Conservation (phyloP, 2,888 invertebrate species). For the Glaucopsyche alexis region DNA sequence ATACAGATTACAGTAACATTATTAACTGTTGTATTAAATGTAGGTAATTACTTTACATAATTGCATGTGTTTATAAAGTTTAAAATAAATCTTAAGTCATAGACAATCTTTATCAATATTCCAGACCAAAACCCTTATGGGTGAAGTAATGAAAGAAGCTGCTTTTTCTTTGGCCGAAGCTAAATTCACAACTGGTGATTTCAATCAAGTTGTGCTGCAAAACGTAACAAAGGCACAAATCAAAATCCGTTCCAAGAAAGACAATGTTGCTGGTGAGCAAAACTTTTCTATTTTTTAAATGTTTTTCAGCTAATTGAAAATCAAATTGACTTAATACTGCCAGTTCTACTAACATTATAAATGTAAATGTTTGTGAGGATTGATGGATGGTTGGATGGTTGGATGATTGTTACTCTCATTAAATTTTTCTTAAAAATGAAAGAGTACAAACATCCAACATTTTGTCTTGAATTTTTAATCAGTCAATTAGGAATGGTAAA, state of each 20-base stretch:
- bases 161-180: conserved; percentile 99
- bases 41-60: neutral
- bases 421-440: no score
- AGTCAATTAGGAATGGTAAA: no score
- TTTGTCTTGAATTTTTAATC: neutral
- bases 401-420: no score
- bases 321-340: no score
- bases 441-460: no score
- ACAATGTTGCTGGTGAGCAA: conserved; percentile 95
- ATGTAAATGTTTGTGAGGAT: no score
- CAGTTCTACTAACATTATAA: no score
- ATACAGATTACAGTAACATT: neutral
- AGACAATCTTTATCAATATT: conserved; percentile 42
- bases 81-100: neutral
- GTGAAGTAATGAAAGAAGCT: conserved; percentile 99
- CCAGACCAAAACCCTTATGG: conserved; percentile 97
- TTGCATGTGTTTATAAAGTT: neutral
- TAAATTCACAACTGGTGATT: conserved; percentile 98
- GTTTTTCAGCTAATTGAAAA: no score
- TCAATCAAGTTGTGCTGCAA: conserved; percentile 98
- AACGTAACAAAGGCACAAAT: conserved; percentile 99
- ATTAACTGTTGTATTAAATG: neutral
- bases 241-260: conserved; percentile 97
- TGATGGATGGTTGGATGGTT: no score
- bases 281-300: neutral